phyloP scores from a whole-genome alignment of 2,888 invertebrate genomes.

The Zele albiditarsus region DNA sequence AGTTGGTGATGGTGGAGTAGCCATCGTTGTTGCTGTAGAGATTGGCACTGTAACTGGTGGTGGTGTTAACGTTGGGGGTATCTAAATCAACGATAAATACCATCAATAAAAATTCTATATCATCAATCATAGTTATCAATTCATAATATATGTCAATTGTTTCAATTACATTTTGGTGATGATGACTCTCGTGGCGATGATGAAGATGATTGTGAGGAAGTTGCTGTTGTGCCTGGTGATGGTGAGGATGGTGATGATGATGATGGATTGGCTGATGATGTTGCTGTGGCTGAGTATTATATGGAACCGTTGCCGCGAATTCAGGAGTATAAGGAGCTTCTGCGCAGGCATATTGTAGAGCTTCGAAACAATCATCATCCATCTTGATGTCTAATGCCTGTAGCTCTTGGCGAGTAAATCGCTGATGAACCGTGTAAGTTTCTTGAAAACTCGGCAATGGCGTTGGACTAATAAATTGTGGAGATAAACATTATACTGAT shows the following conservation, averaged over 20 bases:
- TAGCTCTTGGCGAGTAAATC: constrained; percentile 78
- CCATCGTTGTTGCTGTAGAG: constrained; percentile 22
- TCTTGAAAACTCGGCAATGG: constrained; percentile 90
- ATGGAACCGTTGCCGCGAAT: constrained; percentile 59
- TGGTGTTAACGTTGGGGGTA: constrained; percentile 51
- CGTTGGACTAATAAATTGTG: constrained; percentile 73
- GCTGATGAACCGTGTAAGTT: constrained; percentile 84
- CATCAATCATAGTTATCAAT: neutral
- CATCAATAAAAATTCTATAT: neutral
- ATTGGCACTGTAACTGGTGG: constrained; percentile 44
- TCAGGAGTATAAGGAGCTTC: constrained; percentile 62
- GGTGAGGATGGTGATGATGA: constrained; percentile 73
- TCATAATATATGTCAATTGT: neutral
- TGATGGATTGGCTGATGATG: constrained; percentile 69
- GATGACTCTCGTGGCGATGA: constrained; percentile 71
- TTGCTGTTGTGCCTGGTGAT: constrained; percentile 72
- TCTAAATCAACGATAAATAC: constrained; percentile 23
- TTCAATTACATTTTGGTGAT: constrained; percentile 58
- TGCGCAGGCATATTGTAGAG: constrained; percentile 63
- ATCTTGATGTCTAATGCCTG: constrained; percentile 83
- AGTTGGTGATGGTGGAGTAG: constrained; percentile 41
- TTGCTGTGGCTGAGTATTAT: constrained; percentile 58
- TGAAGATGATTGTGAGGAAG: constrained; percentile 49
- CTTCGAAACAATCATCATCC: constrained; percentile 89
- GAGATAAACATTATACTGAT: neutral